phyloP scores from a whole-genome alignment of 1,140 invertebrate species.

The Mactra quadrangularis region DNA sequence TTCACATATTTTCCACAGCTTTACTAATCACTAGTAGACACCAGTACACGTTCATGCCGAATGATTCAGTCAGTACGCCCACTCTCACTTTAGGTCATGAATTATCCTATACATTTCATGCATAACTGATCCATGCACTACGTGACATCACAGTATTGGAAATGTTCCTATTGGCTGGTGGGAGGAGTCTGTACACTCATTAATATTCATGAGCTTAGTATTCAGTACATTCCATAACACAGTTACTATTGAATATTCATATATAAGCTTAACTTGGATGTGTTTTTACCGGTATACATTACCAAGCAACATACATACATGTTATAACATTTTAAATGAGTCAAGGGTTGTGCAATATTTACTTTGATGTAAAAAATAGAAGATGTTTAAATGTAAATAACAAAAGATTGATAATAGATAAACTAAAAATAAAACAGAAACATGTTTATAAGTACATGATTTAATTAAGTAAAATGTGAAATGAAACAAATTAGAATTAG shows the following conservation, averaged over 20 bases:
- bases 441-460: no score
- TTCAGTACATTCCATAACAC: no score
- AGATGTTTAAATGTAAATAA: no score
- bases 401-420: no score
- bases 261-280: no score
- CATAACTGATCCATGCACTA: constrained; percentile 43
- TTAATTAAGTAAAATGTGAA: no score
- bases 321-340: neutral
- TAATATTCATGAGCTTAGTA: constrained; percentile 6
- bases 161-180: neutral
- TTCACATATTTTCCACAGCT: constrained; percentile 17
- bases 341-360: neutral
- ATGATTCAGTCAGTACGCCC: constrained; percentile 41
- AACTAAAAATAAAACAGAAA: no score
- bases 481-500: no score
- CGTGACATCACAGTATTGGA: constrained; percentile 28
- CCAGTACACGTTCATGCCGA: constrained; percentile 1
- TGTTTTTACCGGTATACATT: neutral
- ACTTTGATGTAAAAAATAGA: no score
- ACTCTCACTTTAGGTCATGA: constrained; percentile 32
- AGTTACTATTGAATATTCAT: no score
- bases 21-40: neutral
- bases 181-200: neutral
- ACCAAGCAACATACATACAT: neutral
- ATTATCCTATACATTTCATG: constrained; percentile 40